A percentile compares a stretch with the other conserved stretches of the same genome.
These are phyloP conservation scores for Chrysomela aeneicollis DNA, from an alignment of 2,888 invertebrate genomes.

Conservation along the genomic window DNA sequence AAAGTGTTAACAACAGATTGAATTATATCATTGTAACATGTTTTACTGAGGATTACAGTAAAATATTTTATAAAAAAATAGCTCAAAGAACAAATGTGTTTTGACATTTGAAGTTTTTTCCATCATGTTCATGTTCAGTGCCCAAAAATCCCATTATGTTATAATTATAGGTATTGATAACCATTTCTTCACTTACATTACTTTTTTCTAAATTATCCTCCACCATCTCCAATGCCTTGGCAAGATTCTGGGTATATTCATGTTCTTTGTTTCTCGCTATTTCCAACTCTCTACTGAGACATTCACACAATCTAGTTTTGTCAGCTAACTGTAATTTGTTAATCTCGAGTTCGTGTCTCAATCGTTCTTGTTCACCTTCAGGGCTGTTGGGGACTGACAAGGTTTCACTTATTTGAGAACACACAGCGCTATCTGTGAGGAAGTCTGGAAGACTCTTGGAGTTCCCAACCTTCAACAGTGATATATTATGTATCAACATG, in stretches of 20 bases:
- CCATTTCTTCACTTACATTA: slow-evolving; percentile 64
- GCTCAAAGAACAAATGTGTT: too few relatives aligned
- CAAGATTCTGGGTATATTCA: slow-evolving; percentile 65
- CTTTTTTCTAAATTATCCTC: slow-evolving; percentile 68
- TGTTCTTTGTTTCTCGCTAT: slow-evolving; percentile 64
- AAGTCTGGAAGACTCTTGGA: slow-evolving; percentile 74
- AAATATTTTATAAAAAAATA: too few relatives aligned
- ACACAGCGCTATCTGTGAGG: slow-evolving; percentile 73
- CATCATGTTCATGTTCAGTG: too few relatives aligned
- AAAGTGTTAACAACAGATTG: too few relatives aligned
- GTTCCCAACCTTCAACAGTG: slow-evolving; percentile 57
- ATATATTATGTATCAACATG: too few relatives aligned
- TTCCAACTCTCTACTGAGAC: slow-evolving; percentile 65
- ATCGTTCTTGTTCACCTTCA: slow-evolving; percentile 60
- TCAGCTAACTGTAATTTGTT: slow-evolving; percentile 65
- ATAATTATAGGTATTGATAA: background rate
- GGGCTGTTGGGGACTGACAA: slow-evolving; percentile 49
- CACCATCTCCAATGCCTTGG: slow-evolving; percentile 67
- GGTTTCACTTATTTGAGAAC: slow-evolving; percentile 51
- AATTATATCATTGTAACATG: too few relatives aligned
- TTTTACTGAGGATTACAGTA: too few relatives aligned
- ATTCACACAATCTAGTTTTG: slow-evolving; percentile 64
- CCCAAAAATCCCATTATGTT: too few relatives aligned
- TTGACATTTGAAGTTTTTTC: too few relatives aligned
- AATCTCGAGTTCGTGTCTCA: slow-evolving; percentile 67